Evolutionary conservation across 2,888 invertebrate species (phyloP).

Genomic region (Megalurothrips usitatus): DNA sequence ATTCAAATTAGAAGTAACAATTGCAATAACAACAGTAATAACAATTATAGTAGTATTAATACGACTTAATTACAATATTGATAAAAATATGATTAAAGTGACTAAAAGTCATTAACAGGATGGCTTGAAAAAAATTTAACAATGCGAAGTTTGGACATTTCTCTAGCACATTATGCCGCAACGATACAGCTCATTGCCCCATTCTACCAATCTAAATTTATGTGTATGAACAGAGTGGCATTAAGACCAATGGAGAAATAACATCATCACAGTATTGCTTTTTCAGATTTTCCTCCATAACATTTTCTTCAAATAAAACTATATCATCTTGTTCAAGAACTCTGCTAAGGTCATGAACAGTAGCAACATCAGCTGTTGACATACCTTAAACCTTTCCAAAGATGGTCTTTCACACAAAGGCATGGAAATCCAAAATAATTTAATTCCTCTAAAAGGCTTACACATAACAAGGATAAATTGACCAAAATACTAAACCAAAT

Average conservation of each 20-base stretch:
- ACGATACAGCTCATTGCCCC: too few species aligned
- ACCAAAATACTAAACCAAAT: neutral
- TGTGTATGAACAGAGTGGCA: neutral
- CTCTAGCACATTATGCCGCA: neutral
- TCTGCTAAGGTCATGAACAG: too few species aligned
- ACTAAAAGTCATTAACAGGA: neutral
- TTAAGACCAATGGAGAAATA: neutral
- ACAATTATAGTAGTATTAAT: neutral
- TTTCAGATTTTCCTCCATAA: neutral
- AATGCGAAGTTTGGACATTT: neutral
- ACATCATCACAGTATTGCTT: neutral
- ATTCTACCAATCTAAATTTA: neutral
- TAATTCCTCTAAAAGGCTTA: neutral
- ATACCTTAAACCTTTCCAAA: neutral
- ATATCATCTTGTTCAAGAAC: neutral
- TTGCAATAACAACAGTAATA: conserved; percentile 6
- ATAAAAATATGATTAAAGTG: neutral
- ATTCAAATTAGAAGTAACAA: conserved; percentile 9
- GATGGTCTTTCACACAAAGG: neutral
- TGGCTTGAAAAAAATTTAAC: neutral
- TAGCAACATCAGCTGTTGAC: neutral
- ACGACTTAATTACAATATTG: neutral
- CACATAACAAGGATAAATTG: neutral
- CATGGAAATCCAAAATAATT: neutral
- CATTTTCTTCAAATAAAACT: too few species aligned